A percentile compares a stretch with the other conserved stretches of the same genome.
Evolutionary conservation across 2,888 invertebrate species (phyloP).

Genomic region (Xylophagus ater): DNA sequence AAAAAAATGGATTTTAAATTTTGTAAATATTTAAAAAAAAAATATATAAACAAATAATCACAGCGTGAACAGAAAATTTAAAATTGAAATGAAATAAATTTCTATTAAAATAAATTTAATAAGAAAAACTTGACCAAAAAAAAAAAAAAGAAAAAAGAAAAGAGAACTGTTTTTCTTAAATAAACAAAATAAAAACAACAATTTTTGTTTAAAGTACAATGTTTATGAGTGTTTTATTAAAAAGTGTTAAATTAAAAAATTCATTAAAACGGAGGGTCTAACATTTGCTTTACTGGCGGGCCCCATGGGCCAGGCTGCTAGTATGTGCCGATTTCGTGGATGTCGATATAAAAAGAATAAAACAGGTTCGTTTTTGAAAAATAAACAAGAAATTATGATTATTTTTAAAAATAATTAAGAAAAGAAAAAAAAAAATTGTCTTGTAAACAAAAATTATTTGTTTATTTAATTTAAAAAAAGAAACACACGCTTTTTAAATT

Average conservation of each 20-base stretch:
- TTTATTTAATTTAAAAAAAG: too few species aligned
- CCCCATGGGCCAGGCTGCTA: slow-evolving; percentile 68
- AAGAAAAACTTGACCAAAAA: background rate
- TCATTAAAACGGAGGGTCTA: slow-evolving; percentile 40
- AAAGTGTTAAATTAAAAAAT: slow-evolving; percentile 7
- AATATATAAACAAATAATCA: background rate
- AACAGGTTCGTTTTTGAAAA: slow-evolving; percentile 22
- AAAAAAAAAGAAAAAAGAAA: background rate
- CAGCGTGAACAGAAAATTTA: too few species aligned
- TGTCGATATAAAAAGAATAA: slow-evolving; percentile 68
- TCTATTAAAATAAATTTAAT: background rate
- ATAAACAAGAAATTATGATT: too few species aligned
- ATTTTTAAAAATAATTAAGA: too few species aligned
- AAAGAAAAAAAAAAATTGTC: too few species aligned
- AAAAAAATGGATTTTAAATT: too few species aligned
- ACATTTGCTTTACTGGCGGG: slow-evolving; percentile 40
- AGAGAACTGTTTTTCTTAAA: background rate
- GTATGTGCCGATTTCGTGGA: slow-evolving; percentile 71
- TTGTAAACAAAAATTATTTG: too few species aligned
- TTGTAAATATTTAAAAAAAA: too few species aligned
- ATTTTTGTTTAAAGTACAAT: background rate
- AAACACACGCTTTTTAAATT: too few species aligned
- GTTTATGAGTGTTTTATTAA: background rate
- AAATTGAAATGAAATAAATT: background rate
- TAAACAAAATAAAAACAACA: background rate